A percentile compares a stretch with the other conserved stretches of the same genome.
Conservation (phyloP, 2,888 invertebrate species). For the Tachina fera region DNA sequence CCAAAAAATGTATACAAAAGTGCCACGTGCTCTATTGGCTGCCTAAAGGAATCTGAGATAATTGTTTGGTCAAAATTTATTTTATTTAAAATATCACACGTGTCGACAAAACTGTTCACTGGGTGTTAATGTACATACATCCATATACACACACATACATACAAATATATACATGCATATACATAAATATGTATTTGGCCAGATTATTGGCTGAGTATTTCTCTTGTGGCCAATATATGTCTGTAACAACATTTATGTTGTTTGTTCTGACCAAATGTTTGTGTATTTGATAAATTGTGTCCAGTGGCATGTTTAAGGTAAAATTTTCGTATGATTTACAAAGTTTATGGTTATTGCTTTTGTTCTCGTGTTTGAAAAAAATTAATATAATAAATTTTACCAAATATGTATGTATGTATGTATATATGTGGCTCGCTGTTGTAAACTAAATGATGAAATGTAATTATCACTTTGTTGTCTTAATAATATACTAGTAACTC, state of each 20-base stretch:
- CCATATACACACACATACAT: background rate
- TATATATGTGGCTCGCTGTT: background rate
- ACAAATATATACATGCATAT: background rate
- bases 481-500: slow-evolving; percentile 7
- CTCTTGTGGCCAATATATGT: slow-evolving; percentile 37
- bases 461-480: slow-evolving; percentile 43
- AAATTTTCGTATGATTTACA: slow-evolving; percentile 37
- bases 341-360: slow-evolving; percentile 1
- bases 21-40: too few relatives aligned
- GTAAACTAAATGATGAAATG: slow-evolving; percentile 6
- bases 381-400: slow-evolving; percentile 35
- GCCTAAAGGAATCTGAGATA: too few relatives aligned
- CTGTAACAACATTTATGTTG: background rate
- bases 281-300: background rate
- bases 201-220: slow-evolving; percentile 11
- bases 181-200: background rate
- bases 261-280: slow-evolving; percentile 33
- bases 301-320: slow-evolving; percentile 40
- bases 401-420: slow-evolving; percentile 4
- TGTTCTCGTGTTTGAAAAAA: slow-evolving; percentile 32
- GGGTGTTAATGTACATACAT: too few relatives aligned
- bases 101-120: too few relatives aligned
- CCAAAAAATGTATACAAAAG: too few relatives aligned
- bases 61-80: too few relatives aligned
- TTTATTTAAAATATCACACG: too few relatives aligned